Evolutionary conservation across 2,888 invertebrate species (phyloP).

Genomic region (Dioctria linearis): DNA sequence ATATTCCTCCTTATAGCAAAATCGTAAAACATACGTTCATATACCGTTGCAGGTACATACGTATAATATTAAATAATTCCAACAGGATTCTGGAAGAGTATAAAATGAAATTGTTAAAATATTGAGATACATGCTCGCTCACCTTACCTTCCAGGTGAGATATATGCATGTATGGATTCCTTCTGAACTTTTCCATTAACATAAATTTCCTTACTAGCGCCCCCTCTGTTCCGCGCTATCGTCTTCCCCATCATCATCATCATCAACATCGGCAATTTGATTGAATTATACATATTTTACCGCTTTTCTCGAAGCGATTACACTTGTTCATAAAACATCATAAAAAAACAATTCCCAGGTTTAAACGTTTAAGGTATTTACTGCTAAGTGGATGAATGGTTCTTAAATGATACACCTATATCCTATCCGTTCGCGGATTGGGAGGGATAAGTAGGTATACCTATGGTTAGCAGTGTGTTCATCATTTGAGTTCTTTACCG

Average conservation of each 20-base stretch:
- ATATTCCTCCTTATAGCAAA: too few relatives aligned
- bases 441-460: neutral
- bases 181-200: neutral
- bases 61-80: neutral
- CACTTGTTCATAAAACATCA: slow-evolving; percentile 24
- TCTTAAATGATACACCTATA: neutral
- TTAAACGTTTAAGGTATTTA: slow-evolving; percentile 21
- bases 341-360: slow-evolving; percentile 41
- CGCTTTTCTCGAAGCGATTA: slow-evolving; percentile 5
- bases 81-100: neutral
- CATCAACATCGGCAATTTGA: neutral
- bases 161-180: neutral
- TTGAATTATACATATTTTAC: slow-evolving; percentile 31
- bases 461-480: neutral
- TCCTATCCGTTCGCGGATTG: neutral
- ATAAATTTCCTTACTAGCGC: too few relatives aligned
- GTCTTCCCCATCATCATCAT: neutral
- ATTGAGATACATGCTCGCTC: neutral
- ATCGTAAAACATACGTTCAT: neutral
- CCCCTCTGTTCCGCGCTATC: neutral
- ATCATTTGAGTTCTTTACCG: neutral
- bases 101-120: neutral
- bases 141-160: neutral
- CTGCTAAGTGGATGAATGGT: slow-evolving; percentile 14
- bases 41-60: too few relatives aligned